Conservation (phyloP, 2,888 invertebrate genomes). For the Scaptodrosophila latifasciaeformis region DNA sequence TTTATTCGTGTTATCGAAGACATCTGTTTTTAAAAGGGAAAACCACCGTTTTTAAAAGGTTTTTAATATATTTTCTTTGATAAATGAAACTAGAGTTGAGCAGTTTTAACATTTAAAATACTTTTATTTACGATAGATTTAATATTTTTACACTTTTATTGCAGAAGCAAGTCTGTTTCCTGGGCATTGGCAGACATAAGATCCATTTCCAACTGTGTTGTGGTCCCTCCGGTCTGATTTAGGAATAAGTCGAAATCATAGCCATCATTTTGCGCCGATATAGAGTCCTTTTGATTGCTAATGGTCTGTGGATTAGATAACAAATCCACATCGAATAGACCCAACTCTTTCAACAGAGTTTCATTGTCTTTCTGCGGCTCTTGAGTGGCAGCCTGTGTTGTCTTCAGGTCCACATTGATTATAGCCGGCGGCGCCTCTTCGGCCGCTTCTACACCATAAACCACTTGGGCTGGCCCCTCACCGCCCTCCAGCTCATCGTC, state of each 20-base stretch:
- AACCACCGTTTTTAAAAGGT: too few species aligned
- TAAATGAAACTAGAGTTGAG: too few species aligned
- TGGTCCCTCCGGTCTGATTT: slow-evolving; percentile 54
- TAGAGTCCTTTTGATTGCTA: slow-evolving; percentile 53
- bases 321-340: slow-evolving; percentile 77
- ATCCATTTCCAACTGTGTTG: slow-evolving; percentile 56
- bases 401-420: slow-evolving; percentile 51
- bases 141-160: slow-evolving; percentile 38
- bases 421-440: slow-evolving; percentile 68
- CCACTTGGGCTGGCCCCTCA: slow-evolving; percentile 28
- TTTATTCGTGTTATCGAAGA: too few species aligned
- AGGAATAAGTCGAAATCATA: slow-evolving; percentile 69
- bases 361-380: slow-evolving; percentile 43
- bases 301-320: slow-evolving; percentile 56
- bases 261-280: slow-evolving; percentile 47
- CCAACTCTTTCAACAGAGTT: slow-evolving; percentile 77
- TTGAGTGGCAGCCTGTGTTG: background rate
- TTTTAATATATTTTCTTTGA: too few species aligned
- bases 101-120: slow-evolving; percentile 2
- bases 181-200: slow-evolving; percentile 66
- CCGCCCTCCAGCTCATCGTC: slow-evolving; percentile 64
- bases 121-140: slow-evolving; percentile 3
- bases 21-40: too few species aligned
- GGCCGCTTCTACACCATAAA: slow-evolving; percentile 66
- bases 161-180: slow-evolving; percentile 67